A percentile compares a stretch with the other conserved stretches of the same genome.
Conservation (phyloP, 2,797 vertebrate species). For the Holocentrus rufus region DNA sequence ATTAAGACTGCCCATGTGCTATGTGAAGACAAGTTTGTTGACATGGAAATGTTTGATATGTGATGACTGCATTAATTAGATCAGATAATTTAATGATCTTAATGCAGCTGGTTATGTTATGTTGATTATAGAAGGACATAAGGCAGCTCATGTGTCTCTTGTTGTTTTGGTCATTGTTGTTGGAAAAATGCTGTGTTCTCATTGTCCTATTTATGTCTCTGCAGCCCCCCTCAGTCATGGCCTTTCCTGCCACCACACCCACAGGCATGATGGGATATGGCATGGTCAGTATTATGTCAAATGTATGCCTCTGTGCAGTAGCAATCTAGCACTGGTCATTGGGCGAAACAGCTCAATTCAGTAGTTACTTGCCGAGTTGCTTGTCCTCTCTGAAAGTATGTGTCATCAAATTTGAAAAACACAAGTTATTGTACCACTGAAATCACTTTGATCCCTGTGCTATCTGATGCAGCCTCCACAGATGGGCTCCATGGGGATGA, state of each 20-base stretch:
- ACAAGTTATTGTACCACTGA: not conserved
- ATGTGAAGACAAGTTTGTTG: too few relatives aligned
- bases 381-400: too few relatives aligned
- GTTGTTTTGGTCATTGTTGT: not conserved
- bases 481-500: constrained; percentile 96
- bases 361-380: too few relatives aligned
- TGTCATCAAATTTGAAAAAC: not conserved
- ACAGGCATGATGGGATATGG: constrained; percentile 97
- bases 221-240: constrained; percentile 94
- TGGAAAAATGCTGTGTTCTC: constrained; percentile 20
- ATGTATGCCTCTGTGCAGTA: not conserved
- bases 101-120: too few relatives aligned
- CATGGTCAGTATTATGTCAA: constrained; percentile 83
- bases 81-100: too few relatives aligned
- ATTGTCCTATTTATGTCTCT: constrained; percentile 60
- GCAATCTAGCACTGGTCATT: too few relatives aligned
- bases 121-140: too few relatives aligned
- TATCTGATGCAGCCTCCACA: constrained; percentile 85
- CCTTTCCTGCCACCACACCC: constrained; percentile 97
- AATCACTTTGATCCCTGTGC: constrained; percentile 23
- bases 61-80: too few relatives aligned
- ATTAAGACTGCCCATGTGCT: too few relatives aligned
- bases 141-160: too few relatives aligned
- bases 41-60: too few relatives aligned
- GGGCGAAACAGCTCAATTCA: too few relatives aligned